phyloP scores from a whole-genome alignment of 2,113 vertebrate species.

The Anolis sagrei region DNA sequence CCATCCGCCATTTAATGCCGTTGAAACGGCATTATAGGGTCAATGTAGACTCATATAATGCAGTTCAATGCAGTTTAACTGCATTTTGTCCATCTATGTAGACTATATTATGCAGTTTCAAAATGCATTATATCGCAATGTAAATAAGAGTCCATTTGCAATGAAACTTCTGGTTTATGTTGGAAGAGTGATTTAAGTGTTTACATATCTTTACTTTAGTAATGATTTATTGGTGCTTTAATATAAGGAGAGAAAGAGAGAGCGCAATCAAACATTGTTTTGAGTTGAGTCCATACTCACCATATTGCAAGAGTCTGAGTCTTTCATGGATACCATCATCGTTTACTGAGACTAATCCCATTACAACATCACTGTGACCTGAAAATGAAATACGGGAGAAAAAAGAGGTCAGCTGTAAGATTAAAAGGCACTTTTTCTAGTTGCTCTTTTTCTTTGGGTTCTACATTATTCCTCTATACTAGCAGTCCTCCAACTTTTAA shows the following conservation, averaged over 20 bases:
- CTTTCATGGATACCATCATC: constrained; percentile 78
- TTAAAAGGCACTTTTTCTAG: not conserved
- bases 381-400: constrained; percentile 8
- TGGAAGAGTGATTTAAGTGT: not conserved
- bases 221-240: not conserved
- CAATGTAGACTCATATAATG: too few species aligned
- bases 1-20: too few species aligned
- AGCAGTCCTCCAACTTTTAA: too few species aligned
- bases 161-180: not conserved
- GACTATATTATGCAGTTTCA: too few species aligned
- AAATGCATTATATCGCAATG: too few species aligned
- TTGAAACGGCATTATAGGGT: too few species aligned
- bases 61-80: too few species aligned
- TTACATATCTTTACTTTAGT: not conserved
- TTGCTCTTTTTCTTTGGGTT: not conserved
- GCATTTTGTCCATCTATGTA: too few species aligned
- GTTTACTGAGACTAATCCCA: constrained; percentile 91
- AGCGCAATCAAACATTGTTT: not conserved
- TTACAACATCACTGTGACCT: constrained; percentile 95
- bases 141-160: not conserved
- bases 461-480: not conserved
- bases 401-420: not conserved
- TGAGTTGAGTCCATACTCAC: constrained; percentile 75
- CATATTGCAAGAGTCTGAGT: constrained; percentile 89
- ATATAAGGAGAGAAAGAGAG: too few species aligned